A percentile compares a stretch with the other conserved stretches of the same genome.
Evolutionary conservation across 2,797 vertebrate genomes (phyloP).

Genomic region (Pygocentrus nattereri): DNA sequence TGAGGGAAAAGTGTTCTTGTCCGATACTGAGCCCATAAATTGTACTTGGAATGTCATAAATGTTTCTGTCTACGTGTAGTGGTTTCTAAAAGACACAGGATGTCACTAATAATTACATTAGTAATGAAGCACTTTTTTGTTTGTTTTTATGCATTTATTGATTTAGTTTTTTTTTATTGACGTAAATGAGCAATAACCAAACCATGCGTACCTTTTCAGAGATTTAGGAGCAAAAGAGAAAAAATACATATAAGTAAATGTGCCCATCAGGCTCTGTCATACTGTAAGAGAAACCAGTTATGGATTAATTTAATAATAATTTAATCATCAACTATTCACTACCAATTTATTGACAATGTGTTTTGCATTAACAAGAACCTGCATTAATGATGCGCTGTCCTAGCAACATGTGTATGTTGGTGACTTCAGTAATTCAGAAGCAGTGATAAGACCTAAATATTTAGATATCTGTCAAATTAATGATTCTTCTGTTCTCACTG

Average conservation of each 20-base stretch:
- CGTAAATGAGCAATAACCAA: too few species aligned
- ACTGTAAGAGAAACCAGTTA: too few species aligned
- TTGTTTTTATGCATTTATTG: too few species aligned
- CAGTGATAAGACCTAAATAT: neutral
- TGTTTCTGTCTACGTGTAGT: neutral
- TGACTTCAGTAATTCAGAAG: neutral
- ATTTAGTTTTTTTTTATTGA: too few species aligned
- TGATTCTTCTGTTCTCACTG: neutral
- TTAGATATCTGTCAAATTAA: neutral
- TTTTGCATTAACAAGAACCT: constrained; percentile 18
- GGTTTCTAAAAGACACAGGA: neutral
- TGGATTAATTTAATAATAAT: too few species aligned
- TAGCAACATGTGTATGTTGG: constrained; percentile 39
- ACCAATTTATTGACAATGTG: too few species aligned
- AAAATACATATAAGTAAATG: too few species aligned
- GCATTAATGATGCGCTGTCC: constrained; percentile 33
- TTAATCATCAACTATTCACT: too few species aligned
- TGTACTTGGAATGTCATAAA: neutral
- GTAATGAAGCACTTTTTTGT: too few species aligned
- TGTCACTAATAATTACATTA: neutral
- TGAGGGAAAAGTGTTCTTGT: neutral
- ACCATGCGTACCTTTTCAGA: too few species aligned
- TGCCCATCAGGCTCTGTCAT: too few species aligned
- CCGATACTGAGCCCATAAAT: neutral
- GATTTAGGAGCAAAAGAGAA: too few species aligned